Evolutionary conservation across 2,888 invertebrate species (phyloP).

Genomic region (Polyommatus icarus): DNA sequence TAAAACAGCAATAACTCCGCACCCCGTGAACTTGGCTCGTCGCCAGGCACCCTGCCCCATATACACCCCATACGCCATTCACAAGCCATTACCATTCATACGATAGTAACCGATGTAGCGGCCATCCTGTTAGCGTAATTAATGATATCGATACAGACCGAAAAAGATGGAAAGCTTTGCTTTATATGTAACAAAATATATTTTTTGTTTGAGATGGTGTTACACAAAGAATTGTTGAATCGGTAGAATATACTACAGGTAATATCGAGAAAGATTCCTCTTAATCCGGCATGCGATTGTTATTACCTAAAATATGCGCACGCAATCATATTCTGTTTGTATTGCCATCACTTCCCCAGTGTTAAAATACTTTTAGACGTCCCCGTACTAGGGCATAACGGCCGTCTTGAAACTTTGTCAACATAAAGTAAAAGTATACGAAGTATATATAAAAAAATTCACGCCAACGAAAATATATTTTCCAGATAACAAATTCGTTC

Average conservation of each 20-base stretch:
- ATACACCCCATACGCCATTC: not conserved
- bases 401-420: too few relatives aligned
- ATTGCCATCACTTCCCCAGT: too few relatives aligned
- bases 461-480: slow-evolving; percentile 40
- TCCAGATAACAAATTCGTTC: slow-evolving; percentile 1
- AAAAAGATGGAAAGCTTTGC: not conserved
- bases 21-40: not conserved
- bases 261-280: too few relatives aligned
- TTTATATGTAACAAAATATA: too few relatives aligned
- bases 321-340: not conserved
- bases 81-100: slow-evolving; percentile 18
- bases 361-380: too few relatives aligned
- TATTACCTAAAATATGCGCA: not conserved
- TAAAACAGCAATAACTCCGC: not conserved
- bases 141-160: not conserved
- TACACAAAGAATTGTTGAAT: not conserved
- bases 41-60: not conserved
- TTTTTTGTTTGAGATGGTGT: not conserved
- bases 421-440: not conserved
- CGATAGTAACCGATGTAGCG: slow-evolving; percentile 2
- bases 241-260: too few relatives aligned
- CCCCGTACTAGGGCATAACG: too few relatives aligned
- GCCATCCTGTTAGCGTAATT: slow-evolving; percentile 1
- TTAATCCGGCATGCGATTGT: not conserved
- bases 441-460: not conserved